Evolutionary conservation across 2,113 vertebrate genomes (phyloP).

Genomic region (Tragelaphus imberbis): DNA sequence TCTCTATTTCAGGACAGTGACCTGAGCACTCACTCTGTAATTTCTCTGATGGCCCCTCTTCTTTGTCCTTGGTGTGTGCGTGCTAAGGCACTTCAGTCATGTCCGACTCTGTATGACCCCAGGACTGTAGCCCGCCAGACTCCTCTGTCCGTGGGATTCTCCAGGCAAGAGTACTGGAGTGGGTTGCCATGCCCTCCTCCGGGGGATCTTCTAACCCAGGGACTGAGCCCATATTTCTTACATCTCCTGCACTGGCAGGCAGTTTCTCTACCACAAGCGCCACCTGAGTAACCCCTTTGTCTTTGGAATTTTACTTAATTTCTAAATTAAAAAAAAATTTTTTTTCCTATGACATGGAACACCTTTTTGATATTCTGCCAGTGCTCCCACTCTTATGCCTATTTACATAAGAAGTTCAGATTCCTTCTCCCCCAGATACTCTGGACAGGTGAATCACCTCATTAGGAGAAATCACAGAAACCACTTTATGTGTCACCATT

Average conservation of each 20-base stretch:
- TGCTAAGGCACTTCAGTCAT: neutral
- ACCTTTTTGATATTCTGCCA: neutral
- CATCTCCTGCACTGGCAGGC: accelerated
- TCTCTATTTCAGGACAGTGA: neutral
- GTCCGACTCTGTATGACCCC: neutral
- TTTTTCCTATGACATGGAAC: neutral
- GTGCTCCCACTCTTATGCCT: neutral
- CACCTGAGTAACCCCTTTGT: neutral
- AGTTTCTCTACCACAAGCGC: neutral
- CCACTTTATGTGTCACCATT: neutral
- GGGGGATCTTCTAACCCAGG: neutral
- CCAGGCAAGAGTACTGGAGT: neutral
- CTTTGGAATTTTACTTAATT: neutral
- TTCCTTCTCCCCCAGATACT: neutral
- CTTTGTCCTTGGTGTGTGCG: neutral
- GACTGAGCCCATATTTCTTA: neutral
- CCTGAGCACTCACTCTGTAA: neutral
- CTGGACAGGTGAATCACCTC: neutral
- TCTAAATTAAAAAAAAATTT: neutral
- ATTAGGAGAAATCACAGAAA: neutral
- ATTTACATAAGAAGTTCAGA: neutral
- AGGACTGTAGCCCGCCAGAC: neutral
- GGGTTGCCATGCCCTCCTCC: neutral
- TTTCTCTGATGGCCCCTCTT: neutral
- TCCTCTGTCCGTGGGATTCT: neutral